Evolutionary conservation across 2,797 vertebrate species (phyloP).

Genomic region (Danio choprae): DNA sequence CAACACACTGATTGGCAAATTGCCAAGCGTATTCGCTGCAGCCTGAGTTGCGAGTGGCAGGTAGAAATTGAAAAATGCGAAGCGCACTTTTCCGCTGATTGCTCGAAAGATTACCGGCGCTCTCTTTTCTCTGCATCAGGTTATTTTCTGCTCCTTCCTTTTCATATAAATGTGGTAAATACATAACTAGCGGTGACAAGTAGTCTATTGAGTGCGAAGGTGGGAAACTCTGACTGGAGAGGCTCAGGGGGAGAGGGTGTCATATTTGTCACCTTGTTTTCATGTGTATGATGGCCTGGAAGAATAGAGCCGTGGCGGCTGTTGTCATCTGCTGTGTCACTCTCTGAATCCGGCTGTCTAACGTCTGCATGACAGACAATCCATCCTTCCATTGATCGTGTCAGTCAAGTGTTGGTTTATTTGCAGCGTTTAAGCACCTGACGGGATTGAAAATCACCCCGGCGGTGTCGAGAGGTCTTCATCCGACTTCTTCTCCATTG

Average conservation of each 20-base stretch:
- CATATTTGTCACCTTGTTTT: conserved; percentile 67
- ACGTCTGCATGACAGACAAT: conserved; percentile 56
- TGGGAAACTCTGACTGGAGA: conserved; percentile 43
- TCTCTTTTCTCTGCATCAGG: conserved; percentile 44
- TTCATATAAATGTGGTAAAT: conserved; percentile 66
- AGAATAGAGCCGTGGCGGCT: conserved; percentile 56
- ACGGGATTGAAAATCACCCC: conserved; percentile 48
- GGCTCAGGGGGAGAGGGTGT: conserved; percentile 51
- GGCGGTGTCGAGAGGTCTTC: conserved; percentile 44
- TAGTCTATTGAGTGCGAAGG: conserved; percentile 56
- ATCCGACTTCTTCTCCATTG: conserved; percentile 48
- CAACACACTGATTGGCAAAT: conserved; percentile 71
- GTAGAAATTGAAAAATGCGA: conserved; percentile 72
- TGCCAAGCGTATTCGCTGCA: conserved; percentile 63
- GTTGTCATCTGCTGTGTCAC: conserved; percentile 55
- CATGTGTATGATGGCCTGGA: conserved; percentile 54
- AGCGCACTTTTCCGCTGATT: conserved; percentile 67
- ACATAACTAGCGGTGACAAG: conserved; percentile 66
- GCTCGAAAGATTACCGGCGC: conserved; percentile 64
- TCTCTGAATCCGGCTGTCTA: conserved; percentile 45
- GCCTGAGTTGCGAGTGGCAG: conserved; percentile 63
- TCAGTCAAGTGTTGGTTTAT: conserved; percentile 60
- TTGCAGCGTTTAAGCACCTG: conserved; percentile 53
- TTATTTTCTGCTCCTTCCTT: conserved; percentile 54
- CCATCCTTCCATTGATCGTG: conserved; percentile 58